phyloP scores from a whole-genome alignment of 2,797 vertebrate species.

The Pterois miles region DNA sequence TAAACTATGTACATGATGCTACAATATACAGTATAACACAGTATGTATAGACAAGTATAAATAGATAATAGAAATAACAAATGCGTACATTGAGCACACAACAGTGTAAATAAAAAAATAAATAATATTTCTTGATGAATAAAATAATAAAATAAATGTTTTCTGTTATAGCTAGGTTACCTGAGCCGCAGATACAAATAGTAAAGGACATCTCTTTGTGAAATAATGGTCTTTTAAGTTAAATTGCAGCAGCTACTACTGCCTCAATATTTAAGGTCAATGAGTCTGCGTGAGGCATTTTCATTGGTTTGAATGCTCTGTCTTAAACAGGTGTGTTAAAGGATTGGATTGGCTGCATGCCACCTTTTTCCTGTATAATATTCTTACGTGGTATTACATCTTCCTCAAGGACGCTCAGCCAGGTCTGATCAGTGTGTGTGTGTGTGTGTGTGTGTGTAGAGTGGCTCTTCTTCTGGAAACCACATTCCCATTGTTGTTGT shows the following conservation, averaged over 20 bases:
- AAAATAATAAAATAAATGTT: neutral
- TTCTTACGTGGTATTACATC: neutral
- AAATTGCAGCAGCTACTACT: neutral
- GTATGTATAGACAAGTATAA: too few species aligned
- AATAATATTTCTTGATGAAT: too few species aligned
- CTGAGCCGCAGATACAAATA: neutral
- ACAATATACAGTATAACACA: too few species aligned
- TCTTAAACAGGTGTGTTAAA: slow-evolving; percentile 6
- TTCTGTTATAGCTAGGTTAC: neutral
- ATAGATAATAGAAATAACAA: too few species aligned
- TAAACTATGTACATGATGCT: too few species aligned
- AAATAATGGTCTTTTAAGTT: neutral
- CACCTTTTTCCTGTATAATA: slow-evolving; percentile 5
- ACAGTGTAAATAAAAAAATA: too few species aligned
- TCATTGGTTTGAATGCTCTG: neutral
- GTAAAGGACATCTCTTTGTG: neutral
- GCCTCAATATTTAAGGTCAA: neutral
- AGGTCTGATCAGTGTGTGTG: neutral
- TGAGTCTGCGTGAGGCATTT: neutral
- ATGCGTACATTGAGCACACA: too few species aligned
- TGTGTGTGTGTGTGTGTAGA: neutral
- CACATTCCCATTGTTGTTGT: neutral
- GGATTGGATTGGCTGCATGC: slow-evolving; percentile 12
- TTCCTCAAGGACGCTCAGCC: slow-evolving; percentile 12
- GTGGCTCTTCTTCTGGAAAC: neutral